phyloP scores from a whole-genome alignment of 2,797 vertebrate genomes.

The Erethizon dorsatum region DNA sequence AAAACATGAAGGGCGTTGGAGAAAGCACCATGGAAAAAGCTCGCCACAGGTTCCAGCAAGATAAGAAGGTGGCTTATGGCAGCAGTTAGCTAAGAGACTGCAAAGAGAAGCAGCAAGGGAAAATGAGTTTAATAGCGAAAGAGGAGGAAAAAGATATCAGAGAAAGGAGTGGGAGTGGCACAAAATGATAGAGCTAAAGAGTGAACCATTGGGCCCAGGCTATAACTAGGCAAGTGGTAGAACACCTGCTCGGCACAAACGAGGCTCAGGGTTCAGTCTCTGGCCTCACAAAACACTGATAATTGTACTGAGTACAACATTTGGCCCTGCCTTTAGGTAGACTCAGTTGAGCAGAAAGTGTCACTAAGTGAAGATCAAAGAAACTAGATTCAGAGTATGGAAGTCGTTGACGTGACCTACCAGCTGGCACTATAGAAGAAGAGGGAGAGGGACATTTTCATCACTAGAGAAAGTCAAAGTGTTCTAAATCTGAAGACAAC shows the following conservation, averaged over 20 bases:
- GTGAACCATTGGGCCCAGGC: neutral
- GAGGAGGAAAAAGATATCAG: neutral
- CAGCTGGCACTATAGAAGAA: neutral
- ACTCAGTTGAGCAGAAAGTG: too few relatives aligned
- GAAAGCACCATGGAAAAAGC: too few relatives aligned
- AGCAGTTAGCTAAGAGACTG: neutral
- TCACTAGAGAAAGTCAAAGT: conserved; percentile 10
- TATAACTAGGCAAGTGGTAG: too few relatives aligned
- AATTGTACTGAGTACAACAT: too few relatives aligned
- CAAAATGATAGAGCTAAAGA: neutral
- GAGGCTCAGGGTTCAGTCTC: too few relatives aligned
- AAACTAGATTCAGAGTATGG: too few relatives aligned
- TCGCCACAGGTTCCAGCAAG: neutral
- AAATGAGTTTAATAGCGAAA: neutral
- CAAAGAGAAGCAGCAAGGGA: neutral
- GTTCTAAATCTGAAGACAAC: too few relatives aligned
- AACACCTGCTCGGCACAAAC: too few relatives aligned
- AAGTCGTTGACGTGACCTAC: conserved; percentile 14
- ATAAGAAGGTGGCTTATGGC: neutral
- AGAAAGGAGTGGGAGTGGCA: neutral
- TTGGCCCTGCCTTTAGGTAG: too few relatives aligned
- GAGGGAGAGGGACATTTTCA: neutral
- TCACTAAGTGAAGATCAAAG: too few relatives aligned
- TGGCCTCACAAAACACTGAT: too few relatives aligned
- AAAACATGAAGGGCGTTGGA: too few relatives aligned